Conservation (phyloP, 2,797 vertebrate genomes). For the Anableps anableps region DNA sequence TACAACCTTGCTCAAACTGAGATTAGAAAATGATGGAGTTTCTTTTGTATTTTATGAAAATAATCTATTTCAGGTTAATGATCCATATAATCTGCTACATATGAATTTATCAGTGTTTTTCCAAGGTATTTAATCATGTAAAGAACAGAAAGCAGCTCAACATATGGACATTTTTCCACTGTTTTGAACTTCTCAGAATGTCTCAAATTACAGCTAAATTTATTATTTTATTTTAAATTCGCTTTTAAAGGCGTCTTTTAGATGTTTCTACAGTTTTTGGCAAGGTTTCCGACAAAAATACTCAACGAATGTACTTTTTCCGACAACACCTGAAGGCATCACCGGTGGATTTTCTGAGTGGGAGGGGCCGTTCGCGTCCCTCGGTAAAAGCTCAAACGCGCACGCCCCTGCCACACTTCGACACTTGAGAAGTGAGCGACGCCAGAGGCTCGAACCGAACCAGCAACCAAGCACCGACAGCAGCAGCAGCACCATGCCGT, state of each 20-base stretch:
- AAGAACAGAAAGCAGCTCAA: not conserved
- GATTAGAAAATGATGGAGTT: not conserved
- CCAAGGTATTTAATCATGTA: not conserved
- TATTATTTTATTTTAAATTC: not conserved
- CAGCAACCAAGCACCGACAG: not conserved
- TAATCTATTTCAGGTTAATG: not conserved
- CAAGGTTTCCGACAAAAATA: not conserved
- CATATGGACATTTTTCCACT: not conserved
- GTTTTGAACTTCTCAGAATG: not conserved
- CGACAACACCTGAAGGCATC: slow-evolving; percentile 41
- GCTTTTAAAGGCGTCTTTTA: not conserved
- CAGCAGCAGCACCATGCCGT: slow-evolving; percentile 54
- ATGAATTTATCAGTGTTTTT: not conserved
- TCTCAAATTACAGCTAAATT: not conserved
- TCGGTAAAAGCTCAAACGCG: slow-evolving; percentile 49
- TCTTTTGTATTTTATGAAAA: not conserved
- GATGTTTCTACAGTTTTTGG: not conserved
- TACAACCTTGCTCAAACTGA: not conserved
- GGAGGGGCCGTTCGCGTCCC: slow-evolving; percentile 47
- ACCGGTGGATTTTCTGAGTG: not conserved
- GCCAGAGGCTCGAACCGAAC: not conserved
- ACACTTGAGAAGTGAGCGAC: not conserved
- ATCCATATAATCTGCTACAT: not conserved
- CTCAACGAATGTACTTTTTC: not conserved
- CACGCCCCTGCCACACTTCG: not conserved